Evolutionary conservation across 2,888 invertebrate species (phyloP).

Genomic region (Apeira syringaria): DNA sequence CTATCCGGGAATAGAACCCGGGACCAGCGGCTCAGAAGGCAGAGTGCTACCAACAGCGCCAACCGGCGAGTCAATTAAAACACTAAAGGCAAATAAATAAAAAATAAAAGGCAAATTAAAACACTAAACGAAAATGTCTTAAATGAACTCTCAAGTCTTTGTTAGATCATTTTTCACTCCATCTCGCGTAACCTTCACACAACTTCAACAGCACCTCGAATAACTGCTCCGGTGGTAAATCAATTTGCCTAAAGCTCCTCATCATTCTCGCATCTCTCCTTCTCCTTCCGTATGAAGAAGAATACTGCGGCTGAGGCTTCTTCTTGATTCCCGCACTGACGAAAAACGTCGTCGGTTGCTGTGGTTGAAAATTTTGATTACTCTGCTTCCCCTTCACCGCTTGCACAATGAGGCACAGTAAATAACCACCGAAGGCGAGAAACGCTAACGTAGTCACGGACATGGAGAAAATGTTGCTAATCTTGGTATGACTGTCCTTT

Average conservation of each 20-base stretch:
- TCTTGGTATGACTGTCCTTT: constrained; percentile 82
- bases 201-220: constrained; percentile 76
- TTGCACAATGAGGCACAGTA: constrained; percentile 90
- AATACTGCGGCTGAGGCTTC: constrained; percentile 65
- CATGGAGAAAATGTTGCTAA: constrained; percentile 90
- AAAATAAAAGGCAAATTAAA: no score
- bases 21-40: no score
- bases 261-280: constrained; percentile 47
- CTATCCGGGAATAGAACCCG: no score
- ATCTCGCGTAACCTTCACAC: constrained; percentile 83
- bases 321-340: constrained; percentile 71
- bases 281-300: constrained; percentile 65
- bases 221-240: constrained; percentile 70
- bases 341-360: constrained; percentile 61
- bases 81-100: no score
- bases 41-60: no score
- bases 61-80: no score
- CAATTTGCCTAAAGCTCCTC: constrained; percentile 44
- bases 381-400: constrained; percentile 87
- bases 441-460: constrained; percentile 91
- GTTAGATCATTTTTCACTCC: constrained; percentile 49
- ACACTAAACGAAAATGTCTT: no score
- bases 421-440: constrained; percentile 92
- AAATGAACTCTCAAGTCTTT: no score
- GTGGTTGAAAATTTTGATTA: constrained; percentile 45